These are phyloP conservation scores for Blastomussa wellsi DNA, from an alignment of 92 coral and sea anemone genomes.

Conservation along the genomic window DNA sequence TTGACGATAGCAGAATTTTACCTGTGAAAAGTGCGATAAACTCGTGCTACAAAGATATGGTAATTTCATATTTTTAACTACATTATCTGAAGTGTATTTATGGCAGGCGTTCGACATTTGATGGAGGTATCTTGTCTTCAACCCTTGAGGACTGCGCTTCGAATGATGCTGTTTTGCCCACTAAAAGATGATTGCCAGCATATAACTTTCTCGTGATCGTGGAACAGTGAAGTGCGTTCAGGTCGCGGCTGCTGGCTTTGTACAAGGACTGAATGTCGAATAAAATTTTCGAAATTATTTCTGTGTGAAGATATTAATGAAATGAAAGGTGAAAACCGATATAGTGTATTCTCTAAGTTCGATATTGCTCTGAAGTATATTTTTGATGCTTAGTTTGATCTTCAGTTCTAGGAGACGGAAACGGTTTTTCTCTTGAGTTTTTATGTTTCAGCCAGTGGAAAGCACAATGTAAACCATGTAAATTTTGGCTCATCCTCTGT, in stretches of 20 bases:
- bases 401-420: no score
- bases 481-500: no score
- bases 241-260: not conserved
- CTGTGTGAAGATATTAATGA: not conserved
- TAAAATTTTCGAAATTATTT: not conserved
- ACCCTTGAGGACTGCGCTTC: not conserved
- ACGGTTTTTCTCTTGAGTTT: no score
- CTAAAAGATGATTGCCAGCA: not conserved
- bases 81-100: not conserved
- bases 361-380: no score
- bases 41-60: not conserved
- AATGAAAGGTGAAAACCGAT: not conserved
- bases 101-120: not conserved
- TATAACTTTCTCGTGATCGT: not conserved
- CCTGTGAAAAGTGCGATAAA: constrained; percentile 10
- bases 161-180: not conserved
- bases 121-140: not conserved
- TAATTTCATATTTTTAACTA: not conserved
- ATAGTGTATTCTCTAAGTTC: no score
- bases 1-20: constrained; percentile 24
- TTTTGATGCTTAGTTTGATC: no score
- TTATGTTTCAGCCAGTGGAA: no score
- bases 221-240: not conserved
- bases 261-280: not conserved
- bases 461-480: no score